Conservation (phyloP, 2,888 invertebrate species). For the Lordiphosa andalusiaca region DNA sequence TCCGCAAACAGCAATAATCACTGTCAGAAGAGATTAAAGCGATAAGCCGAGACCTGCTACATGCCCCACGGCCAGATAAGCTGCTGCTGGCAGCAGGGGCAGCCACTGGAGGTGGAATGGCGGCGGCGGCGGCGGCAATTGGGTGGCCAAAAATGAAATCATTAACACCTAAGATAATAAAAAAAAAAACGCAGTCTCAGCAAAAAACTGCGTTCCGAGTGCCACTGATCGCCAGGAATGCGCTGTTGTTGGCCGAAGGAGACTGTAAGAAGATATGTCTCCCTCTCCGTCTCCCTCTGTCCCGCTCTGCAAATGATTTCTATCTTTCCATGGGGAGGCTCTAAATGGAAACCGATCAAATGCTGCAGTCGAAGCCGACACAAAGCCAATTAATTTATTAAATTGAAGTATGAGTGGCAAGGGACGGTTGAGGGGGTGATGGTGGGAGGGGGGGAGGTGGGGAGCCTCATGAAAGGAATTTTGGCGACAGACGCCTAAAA, state of each 20-base stretch:
- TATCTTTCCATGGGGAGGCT: constrained; percentile 77
- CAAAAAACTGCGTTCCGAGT: constrained; percentile 37
- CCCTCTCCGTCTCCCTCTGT: background rate
- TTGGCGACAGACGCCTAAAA: constrained; percentile 77
- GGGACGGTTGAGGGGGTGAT: no score
- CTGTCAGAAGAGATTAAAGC: constrained; percentile 77
- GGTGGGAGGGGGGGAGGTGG: no score
- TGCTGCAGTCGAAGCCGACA: constrained; percentile 53
- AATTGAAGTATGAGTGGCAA: constrained; percentile 75
- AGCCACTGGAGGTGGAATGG: constrained; percentile 23
- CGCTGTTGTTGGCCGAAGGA: constrained; percentile 7
- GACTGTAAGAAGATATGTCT: constrained; percentile 55
- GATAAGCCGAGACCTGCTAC: constrained; percentile 63
- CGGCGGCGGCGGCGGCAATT: no score
- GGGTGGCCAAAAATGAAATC: constrained; percentile 80
- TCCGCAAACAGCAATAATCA: constrained; percentile 76
- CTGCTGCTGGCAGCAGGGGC: constrained; percentile 7
- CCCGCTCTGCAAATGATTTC: constrained; percentile 65
- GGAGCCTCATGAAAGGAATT: constrained; percentile 71
- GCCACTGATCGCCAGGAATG: constrained; percentile 63
- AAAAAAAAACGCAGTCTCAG: constrained; percentile 45
- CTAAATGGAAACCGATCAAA: constrained; percentile 48
- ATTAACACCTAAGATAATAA: constrained; percentile 80
- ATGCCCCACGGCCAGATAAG: constrained; percentile 21
- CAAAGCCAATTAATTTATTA: constrained; percentile 80